Evolutionary conservation across 30 jellyfish, hydroid and myxozoan species (phyloP).

Genomic region (Morbakka virulenta): DNA sequence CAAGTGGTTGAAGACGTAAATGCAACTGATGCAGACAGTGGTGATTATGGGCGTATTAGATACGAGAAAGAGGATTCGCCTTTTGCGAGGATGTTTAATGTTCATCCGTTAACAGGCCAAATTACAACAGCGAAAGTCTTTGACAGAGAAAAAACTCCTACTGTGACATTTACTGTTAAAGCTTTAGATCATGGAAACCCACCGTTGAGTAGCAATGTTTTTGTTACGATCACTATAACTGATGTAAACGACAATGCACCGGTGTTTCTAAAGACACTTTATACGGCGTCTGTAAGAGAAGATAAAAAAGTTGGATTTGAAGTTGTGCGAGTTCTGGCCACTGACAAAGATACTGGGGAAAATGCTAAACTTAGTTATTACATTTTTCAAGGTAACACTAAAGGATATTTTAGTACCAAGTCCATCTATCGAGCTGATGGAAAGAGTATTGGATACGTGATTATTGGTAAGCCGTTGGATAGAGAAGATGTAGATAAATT

Average conservation of each 20-base stretch:
- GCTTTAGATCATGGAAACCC: constrained; percentile 82
- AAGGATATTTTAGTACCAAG: constrained; percentile 86
- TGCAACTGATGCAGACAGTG: constrained; percentile 92
- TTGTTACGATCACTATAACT: constrained; percentile 66
- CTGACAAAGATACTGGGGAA: constrained; percentile 94
- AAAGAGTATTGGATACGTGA: constrained; percentile 69
- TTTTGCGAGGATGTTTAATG: constrained; percentile 29
- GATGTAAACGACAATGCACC: constrained; percentile 91
- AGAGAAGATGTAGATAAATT: constrained; percentile 72
- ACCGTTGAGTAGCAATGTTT: constrained; percentile 56
- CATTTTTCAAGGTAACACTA: constrained; percentile 81
- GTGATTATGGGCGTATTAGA: constrained; percentile 54
- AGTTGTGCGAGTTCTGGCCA: constrained; percentile 62
- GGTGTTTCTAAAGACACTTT: constrained; percentile 19
- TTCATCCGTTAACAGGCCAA: constrained; percentile 70
- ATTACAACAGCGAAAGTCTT: constrained; percentile 62
- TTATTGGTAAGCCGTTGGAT: constrained; percentile 78
- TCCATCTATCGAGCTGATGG: constrained; percentile 72
- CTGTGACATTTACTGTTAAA: constrained; percentile 65
- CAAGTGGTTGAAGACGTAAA: constrained; percentile 74
- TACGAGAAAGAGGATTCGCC: constrained; percentile 46
- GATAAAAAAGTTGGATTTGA: constrained; percentile 36
- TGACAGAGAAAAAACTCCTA: constrained; percentile 81
- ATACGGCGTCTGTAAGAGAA: constrained; percentile 59
- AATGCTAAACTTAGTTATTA: constrained; percentile 73